Percentiles rank a stretch among this genome's conserved stretches.
These are phyloP conservation scores for Clamator glandarius DNA, from an alignment of 2,797 vertebrate genomes.

Conservation along the genomic window DNA sequence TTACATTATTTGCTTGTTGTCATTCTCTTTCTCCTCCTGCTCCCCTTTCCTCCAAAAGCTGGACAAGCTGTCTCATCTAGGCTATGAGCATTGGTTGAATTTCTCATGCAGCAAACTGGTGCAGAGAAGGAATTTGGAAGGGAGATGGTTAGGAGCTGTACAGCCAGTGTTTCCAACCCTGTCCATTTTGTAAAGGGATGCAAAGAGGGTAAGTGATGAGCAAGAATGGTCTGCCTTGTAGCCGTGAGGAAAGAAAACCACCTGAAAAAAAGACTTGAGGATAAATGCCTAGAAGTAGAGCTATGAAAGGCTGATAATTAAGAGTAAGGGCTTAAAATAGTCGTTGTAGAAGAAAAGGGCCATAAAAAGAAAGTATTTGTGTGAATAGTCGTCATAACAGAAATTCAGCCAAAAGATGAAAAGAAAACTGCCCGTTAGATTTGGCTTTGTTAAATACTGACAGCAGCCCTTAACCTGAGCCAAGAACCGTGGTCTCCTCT, in stretches of 20 bases:
- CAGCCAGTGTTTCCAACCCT: accelerated
- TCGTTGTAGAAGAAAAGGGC: not conserved
- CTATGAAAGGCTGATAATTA: not conserved
- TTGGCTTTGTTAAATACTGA: not conserved
- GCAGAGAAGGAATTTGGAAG: not conserved
- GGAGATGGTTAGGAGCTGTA: not conserved
- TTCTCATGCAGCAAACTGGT: not conserved
- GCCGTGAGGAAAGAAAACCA: not conserved
- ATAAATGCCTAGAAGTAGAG: not conserved
- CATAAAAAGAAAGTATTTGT: not conserved
- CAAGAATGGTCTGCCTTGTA: not conserved
- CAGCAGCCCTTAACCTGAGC: not conserved
- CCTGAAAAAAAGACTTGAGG: not conserved
- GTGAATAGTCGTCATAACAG: not conserved
- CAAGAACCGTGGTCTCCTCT: not conserved
- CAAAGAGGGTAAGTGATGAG: not conserved
- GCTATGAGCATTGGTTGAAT: accelerated
- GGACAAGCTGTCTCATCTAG: not conserved
- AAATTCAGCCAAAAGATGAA: not conserved
- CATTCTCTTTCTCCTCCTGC: not conserved
- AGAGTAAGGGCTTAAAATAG: not conserved
- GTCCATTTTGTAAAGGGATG: not conserved
- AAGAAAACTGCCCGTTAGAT: not conserved
- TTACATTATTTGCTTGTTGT: accelerated
- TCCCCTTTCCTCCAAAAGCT: not conserved